These are phyloP conservation scores for Danionella dracula DNA, from an alignment of 2,797 vertebrate species.

Conservation along the genomic window DNA sequence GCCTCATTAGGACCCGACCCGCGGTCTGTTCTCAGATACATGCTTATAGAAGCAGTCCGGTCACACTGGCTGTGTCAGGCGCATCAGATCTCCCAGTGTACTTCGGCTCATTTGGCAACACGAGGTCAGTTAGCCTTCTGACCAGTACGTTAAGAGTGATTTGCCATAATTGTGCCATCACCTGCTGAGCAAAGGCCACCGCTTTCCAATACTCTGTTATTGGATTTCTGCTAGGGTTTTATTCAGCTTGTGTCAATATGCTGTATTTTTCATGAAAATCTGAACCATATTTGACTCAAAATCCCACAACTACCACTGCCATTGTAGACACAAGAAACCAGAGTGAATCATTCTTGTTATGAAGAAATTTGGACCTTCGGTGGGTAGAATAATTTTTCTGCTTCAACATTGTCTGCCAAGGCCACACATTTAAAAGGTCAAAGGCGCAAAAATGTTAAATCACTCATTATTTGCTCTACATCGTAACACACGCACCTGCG, in stretches of 20 bases:
- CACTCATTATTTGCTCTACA: no score
- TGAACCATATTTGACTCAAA: constrained; percentile 24
- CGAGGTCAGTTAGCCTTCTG: neutral
- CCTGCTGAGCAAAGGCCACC: constrained; percentile 18
- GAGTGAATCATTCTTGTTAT: constrained; percentile 13
- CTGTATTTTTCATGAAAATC: constrained; percentile 22
- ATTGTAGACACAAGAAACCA: constrained; percentile 24
- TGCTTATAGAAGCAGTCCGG: neutral
- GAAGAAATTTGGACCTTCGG: constrained; percentile 3
- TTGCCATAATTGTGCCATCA: constrained; percentile 30
- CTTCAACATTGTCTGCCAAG: neutral
- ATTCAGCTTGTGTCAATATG: constrained; percentile 14
- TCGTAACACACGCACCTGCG: no score
- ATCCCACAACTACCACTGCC: constrained; percentile 21
- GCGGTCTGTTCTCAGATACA: neutral
- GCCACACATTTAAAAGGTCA: neutral
- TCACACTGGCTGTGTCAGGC: neutral
- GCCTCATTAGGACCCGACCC: neutral
- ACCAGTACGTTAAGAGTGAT: constrained; percentile 11
- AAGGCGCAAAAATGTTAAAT: neutral
- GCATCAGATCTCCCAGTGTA: neutral
- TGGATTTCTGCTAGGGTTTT: constrained; percentile 17
- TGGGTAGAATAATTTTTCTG: no score
- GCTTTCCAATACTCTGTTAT: constrained; percentile 1
- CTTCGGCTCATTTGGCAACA: neutral